Base-by-base conservation (phyloP, 2,888 invertebrate species). In the Reticulitermes lucifugus region DNA sequence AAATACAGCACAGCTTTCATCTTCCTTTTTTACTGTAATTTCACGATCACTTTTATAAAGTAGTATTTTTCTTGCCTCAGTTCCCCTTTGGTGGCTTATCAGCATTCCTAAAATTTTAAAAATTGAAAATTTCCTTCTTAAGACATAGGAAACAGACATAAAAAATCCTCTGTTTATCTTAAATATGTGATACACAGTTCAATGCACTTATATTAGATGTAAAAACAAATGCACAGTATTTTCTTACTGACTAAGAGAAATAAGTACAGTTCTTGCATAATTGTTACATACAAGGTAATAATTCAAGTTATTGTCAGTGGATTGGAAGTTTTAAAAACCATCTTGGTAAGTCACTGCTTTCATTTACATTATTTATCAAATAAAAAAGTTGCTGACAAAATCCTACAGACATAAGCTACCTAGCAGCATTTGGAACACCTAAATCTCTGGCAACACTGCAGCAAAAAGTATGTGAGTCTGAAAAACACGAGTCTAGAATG, bases 1-100 rank as follows among this genome's bases (percentile, higher is more conserved):
- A 84, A 84, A 84, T 84, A 84, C 84, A 35, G 60, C 43, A 84
- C 83, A 79, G 65, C 4, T 35, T 35, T 35, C 35, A 35, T 35
- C 35, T 35, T 35, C 46, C 79, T 80, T 70, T 51, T 43, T 81
- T 81, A 35, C 22, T 65, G 35, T 60, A 18, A 51, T 29, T 21
- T 59, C 60, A 18, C 14, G 21, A 35, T 35, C 35, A 35, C 41
- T 55, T 35, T 59, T 80, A 12, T 6, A n/a, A 60, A 60, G n/a
- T 55, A 55, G 59, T 35, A 79, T 46, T 25, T 25, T 55, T 12
- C 46, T 51, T 59, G 7, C 59, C 14, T 59, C 79, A 55, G n/a
- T 79, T 29, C 55, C 25, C 51, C 12, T 79, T 29, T 46, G 29
- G 18, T 79, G 29, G 29, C n/a, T 59, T 55, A 79, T n/a, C 25